phyloP scores from a whole-genome alignment of 2,888 invertebrate genomes.

The Tachina lurida region DNA sequence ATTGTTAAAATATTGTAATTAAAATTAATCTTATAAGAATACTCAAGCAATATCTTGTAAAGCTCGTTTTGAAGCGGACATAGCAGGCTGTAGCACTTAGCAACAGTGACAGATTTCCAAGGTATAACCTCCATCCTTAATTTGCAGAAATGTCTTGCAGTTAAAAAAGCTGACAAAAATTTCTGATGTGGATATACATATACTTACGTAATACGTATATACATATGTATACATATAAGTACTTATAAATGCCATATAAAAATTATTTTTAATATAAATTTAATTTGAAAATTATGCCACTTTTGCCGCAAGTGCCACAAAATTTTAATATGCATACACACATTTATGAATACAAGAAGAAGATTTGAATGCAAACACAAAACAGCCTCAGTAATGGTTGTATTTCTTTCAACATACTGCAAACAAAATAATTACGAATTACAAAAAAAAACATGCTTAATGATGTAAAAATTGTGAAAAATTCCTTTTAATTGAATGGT shows the following conservation, averaged over 20 bases:
- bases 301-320: constrained; percentile 44
- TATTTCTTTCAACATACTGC: constrained; percentile 78
- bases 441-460: constrained; percentile 74
- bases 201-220: no score
- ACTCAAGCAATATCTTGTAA: no score
- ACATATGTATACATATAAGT: no score
- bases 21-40: no score
- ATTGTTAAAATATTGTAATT: no score
- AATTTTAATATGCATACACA: not conserved
- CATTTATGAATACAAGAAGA: not conserved
- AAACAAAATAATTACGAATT: constrained; percentile 65
- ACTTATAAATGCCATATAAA: constrained; percentile 79
- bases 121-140: no score
- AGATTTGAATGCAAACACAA: constrained; percentile 39
- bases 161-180: constrained; percentile 73
- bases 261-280: constrained; percentile 78
- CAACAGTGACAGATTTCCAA: no score
- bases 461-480: constrained; percentile 74
- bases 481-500: constrained; percentile 54
- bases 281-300: constrained; percentile 75
- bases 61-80: no score
- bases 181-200: constrained; percentile 68
- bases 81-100: no score
- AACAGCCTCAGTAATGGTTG: constrained; percentile 67
- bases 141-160: constrained; percentile 37